phyloP scores from a whole-genome alignment of 2,113 vertebrate genomes.

The Apaloderma vittatum region DNA sequence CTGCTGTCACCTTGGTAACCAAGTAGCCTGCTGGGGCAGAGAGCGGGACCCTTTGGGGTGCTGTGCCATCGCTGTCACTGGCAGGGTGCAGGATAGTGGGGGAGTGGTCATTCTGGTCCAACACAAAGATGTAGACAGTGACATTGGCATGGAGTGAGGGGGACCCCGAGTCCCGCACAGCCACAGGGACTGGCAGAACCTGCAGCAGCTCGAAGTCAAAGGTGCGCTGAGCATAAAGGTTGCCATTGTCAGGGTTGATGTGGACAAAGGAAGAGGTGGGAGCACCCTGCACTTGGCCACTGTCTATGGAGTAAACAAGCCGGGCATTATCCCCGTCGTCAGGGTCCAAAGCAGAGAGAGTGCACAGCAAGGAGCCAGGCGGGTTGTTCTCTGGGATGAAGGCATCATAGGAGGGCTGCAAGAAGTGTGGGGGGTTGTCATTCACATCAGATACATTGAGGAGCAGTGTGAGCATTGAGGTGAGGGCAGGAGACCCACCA shows the following conservation, averaged over 20 bases:
- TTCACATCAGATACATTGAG: constrained; percentile 90
- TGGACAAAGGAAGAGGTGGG: constrained; percentile 85
- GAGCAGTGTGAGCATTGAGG: constrained; percentile 75
- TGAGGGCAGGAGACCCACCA: constrained; percentile 82
- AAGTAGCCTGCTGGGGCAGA: constrained; percentile 85
- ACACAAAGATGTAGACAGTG: constrained; percentile 80
- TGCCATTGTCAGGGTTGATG: constrained; percentile 83
- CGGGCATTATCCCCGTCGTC: constrained; percentile 81
- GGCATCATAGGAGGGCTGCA: constrained; percentile 78
- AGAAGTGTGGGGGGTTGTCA: constrained; percentile 85
- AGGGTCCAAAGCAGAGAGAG: constrained; percentile 83
- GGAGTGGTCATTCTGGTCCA: constrained; percentile 84
- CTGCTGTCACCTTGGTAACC: constrained; percentile 89
- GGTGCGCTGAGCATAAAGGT: constrained; percentile 83
- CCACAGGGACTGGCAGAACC: constrained; percentile 77
- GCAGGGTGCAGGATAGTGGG: constrained; percentile 85
- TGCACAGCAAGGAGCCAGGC: constrained; percentile 84
- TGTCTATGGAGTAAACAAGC: constrained; percentile 83
- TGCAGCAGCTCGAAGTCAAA: constrained; percentile 84
- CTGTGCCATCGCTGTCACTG: constrained; percentile 60
- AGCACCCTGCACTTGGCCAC: constrained; percentile 71
- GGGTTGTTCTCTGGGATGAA: constrained; percentile 84
- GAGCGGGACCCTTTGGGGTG: constrained; percentile 81
- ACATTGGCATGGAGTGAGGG: constrained; percentile 74
- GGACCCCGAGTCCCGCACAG: constrained; percentile 77